Conservation (phyloP, 2,113 vertebrate species). For the Pleuronectes platessa region DNA sequence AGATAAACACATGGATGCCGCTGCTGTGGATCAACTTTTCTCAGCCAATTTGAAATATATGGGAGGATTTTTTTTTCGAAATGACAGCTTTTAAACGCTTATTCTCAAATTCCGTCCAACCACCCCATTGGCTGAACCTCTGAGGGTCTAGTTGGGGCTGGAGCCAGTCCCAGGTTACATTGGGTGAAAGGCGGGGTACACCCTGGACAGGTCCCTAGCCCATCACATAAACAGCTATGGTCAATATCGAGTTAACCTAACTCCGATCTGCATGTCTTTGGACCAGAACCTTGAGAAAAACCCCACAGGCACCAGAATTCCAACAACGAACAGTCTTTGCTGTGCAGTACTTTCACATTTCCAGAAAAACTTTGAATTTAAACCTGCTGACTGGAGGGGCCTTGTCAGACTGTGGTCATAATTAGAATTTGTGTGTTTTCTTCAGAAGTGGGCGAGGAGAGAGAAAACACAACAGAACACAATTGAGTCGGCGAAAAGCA, state of each 20-base stretch:
- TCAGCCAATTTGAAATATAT: too few species aligned
- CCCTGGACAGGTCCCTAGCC: background rate
- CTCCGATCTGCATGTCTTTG: background rate
- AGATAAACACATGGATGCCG: too few species aligned
- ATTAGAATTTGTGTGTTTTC: constrained; percentile 29
- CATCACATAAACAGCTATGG: background rate
- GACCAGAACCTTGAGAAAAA: background rate
- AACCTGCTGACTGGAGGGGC: background rate
- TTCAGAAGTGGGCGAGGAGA: constrained; percentile 4
- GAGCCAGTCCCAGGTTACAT: too few species aligned
- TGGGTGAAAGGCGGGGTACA: too few species aligned
- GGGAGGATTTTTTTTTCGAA: too few species aligned
- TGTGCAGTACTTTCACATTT: constrained; percentile 4
- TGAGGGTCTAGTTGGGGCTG: too few species aligned
- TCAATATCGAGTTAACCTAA: background rate
- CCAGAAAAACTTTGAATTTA: background rate
- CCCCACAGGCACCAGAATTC: too few species aligned
- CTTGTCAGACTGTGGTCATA: constrained; percentile 15
- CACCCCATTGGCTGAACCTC: too few species aligned
- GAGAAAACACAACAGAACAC: constrained; percentile 30
- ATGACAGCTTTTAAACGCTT: background rate
- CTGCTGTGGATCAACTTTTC: too few species aligned
- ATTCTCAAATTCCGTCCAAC: too few species aligned
- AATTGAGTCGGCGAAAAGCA: background rate
- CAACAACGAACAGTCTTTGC: too few species aligned